These are phyloP conservation scores for Taurulus bubalis DNA, from an alignment of 2,113 vertebrate species.

Conservation along the genomic window DNA sequence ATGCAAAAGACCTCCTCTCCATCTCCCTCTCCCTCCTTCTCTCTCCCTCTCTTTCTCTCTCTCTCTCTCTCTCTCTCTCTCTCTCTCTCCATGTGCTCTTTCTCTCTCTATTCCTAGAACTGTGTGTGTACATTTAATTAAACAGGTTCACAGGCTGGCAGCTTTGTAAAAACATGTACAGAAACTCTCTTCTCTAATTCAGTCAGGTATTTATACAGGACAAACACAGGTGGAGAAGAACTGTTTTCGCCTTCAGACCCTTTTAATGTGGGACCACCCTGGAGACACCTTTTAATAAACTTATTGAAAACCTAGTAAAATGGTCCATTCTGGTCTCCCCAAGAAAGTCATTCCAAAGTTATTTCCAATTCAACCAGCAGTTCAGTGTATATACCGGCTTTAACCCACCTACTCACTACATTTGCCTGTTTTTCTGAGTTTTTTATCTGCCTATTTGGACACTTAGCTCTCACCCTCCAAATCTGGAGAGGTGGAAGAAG, in stretches of 20 bases:
- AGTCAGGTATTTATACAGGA: constrained; percentile 47
- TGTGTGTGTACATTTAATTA: constrained; percentile 12
- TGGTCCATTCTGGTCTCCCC: no score
- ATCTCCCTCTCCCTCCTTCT: not conserved
- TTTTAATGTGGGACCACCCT: constrained; percentile 46
- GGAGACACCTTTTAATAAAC: constrained; percentile 52
- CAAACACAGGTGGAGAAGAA: constrained; percentile 24
- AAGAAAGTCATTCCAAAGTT: not conserved
- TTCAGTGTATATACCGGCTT: not conserved
- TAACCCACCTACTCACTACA: not conserved
- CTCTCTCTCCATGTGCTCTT: not conserved
- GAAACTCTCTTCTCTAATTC: constrained; percentile 43
- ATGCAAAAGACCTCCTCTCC: constrained; percentile 3
- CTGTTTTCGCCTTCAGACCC: not conserved
- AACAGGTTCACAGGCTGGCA: constrained; percentile 18
- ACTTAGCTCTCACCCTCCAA: no score
- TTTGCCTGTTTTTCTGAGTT: not conserved
- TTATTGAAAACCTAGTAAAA: constrained; percentile 16
- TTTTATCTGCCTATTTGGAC: not conserved
- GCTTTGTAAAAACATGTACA: constrained; percentile 35
- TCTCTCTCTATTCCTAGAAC: not conserved
- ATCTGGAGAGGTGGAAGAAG: not conserved
- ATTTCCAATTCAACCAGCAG: not conserved
- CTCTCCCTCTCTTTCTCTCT: not conserved
- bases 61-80: not conserved